phyloP scores from a whole-genome alignment of 1,140 invertebrate species.

The Hyposmocoma kahamanoa region DNA sequence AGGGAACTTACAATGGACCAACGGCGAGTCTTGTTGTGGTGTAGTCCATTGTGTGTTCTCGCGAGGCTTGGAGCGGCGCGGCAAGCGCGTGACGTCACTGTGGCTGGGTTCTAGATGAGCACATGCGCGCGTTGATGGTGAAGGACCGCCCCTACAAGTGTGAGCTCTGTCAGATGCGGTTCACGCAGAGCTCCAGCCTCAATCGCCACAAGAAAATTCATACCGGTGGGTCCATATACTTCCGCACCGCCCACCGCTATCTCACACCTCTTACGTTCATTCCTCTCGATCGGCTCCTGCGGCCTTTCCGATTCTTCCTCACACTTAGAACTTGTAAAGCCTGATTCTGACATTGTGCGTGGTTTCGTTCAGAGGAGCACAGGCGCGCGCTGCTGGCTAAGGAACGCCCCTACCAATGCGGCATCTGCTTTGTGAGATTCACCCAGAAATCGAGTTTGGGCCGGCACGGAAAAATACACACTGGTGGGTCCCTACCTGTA shows the following conservation, averaged over 20 bases:
- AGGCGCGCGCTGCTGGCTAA: slow-evolving; percentile 65
- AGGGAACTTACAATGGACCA: slow-evolving; percentile 39
- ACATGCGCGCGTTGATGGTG: slow-evolving; percentile 72
- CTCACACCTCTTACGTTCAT: slow-evolving; percentile 17
- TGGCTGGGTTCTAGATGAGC: slow-evolving; percentile 73
- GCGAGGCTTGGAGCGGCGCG: slow-evolving; percentile 6
- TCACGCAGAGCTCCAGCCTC: slow-evolving; percentile 85
- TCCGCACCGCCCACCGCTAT: slow-evolving; percentile 27
- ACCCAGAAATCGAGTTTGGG: slow-evolving; percentile 63
- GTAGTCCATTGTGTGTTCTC: slow-evolving; percentile 39
- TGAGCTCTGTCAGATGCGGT: slow-evolving; percentile 82
- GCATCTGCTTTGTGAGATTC: slow-evolving; percentile 72
- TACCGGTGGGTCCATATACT: slow-evolving; percentile 75
- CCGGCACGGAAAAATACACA: slow-evolving; percentile 59
- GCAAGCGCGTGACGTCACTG: slow-evolving; percentile 35
- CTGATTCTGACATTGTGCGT: slow-evolving; percentile 32
- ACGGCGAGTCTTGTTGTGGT: slow-evolving; percentile 1
- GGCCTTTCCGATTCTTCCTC: not conserved
- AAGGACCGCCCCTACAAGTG: slow-evolving; percentile 85
- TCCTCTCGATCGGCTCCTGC: slow-evolving; percentile 7
- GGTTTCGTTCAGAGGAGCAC: slow-evolving; percentile 56
- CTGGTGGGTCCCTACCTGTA: slow-evolving; percentile 46
- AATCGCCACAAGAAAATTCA: slow-evolving; percentile 90
- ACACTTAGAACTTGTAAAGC: not conserved
- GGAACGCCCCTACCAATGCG: slow-evolving; percentile 72